Percentiles rank a stretch among this genome's conserved stretches.
Evolutionary conservation across 2,797 vertebrate species (phyloP).

Genomic region (Sciurus carolinensis): DNA sequence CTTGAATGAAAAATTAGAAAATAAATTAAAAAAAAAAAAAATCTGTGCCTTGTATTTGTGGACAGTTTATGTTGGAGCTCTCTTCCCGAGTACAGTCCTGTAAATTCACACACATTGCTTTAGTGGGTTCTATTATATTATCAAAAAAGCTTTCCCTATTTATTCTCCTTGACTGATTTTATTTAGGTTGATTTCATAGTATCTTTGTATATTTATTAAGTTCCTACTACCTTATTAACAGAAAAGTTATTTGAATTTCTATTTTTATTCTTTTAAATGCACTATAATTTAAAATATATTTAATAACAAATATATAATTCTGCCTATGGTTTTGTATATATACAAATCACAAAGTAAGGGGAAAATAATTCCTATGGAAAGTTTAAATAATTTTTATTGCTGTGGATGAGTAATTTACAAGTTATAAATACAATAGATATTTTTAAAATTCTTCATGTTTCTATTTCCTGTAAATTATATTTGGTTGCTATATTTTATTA

Average conservation of each 20-base stretch:
- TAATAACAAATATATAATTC: neutral
- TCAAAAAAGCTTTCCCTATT: neutral
- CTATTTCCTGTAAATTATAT: neutral
- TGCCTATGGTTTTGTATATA: neutral
- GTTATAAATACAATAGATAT: neutral
- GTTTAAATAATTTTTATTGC: neutral
- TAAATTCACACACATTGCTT: neutral
- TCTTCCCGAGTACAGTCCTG: neutral
- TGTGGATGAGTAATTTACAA: neutral
- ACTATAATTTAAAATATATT: neutral
- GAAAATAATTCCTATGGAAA: neutral
- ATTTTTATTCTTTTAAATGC: neutral
- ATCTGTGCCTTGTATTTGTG: neutral
- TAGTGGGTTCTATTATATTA: neutral
- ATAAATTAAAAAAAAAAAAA: neutral
- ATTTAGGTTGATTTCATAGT: neutral
- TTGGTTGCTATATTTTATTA: neutral
- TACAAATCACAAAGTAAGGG: neutral
- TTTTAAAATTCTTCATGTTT: neutral
- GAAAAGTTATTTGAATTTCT: neutral
- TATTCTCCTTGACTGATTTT: neutral
- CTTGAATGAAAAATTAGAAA: neutral
- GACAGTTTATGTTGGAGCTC: neutral
- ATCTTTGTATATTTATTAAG: slow-evolving; percentile 9
- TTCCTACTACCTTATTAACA: neutral